A percentile compares a stretch with the other conserved stretches of the same genome.
Conservation (phyloP, 1,140 invertebrate species). For the Psix sp. region DNA sequence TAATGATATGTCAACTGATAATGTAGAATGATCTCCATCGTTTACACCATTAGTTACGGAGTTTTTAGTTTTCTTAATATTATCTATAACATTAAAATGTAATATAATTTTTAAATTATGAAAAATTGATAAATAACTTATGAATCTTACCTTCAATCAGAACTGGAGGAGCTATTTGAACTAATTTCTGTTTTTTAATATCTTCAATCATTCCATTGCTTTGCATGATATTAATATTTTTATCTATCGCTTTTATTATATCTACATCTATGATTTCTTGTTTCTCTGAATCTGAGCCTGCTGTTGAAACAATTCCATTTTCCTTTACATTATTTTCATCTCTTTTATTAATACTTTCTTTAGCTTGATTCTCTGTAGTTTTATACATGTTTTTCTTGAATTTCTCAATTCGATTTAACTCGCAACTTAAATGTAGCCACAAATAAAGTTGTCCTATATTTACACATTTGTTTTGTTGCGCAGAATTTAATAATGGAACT, state of each 20-base stretch:
- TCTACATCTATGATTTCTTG: too few species aligned
- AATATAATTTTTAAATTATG: too few species aligned
- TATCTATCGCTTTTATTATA: neutral
- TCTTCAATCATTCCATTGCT: conserved; percentile 18
- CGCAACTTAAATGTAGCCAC: conserved; percentile 67
- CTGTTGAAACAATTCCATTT: neutral
- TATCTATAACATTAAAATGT: too few species aligned
- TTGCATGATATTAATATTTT: conserved; percentile 7
- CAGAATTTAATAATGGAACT: conserved; percentile 54
- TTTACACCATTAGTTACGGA: too few species aligned
- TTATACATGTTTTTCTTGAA: conserved; percentile 55
- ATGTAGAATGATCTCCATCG: too few species aligned
- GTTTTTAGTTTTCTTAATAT: too few species aligned
- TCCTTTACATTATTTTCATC: neutral
- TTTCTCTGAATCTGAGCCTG: neutral
- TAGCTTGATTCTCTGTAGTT: neutral
- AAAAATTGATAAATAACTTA: too few species aligned
- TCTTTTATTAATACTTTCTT: neutral
- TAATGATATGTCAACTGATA: too few species aligned
- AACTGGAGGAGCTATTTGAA: neutral
- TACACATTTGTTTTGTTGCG: conserved; percentile 29
- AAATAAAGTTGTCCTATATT: conserved; percentile 68
- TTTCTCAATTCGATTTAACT: conserved; percentile 56
- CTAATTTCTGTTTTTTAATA: conserved; percentile 19
- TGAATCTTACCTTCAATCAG: too few species aligned